Evolutionary conservation across 37 sponge, comb jelly and placozoan species (phyloP).

Genomic region (Cliona cf. orientalis): DNA sequence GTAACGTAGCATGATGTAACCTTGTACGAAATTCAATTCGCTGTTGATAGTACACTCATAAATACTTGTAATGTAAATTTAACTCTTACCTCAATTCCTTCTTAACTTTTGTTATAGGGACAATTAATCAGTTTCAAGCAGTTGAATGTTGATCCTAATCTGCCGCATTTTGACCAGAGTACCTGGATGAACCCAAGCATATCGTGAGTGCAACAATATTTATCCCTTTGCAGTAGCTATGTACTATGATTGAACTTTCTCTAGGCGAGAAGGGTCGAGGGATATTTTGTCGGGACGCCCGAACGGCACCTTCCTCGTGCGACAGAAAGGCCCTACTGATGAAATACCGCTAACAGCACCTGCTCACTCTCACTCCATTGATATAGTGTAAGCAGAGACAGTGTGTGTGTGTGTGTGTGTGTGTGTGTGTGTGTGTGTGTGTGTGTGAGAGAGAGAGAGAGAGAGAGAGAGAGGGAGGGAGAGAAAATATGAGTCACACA

Average conservation of each 20-base stretch:
- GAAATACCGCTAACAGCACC: constrained; percentile 6
- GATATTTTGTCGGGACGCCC: constrained; percentile 38
- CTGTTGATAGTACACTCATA: too few relatives aligned
- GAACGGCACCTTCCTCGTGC: constrained; percentile 80
- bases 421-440: not conserved
- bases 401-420: constrained; percentile 4
- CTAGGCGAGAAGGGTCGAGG: constrained; percentile 58
- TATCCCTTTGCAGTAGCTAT: not conserved
- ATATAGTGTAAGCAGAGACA: constrained; percentile 76
- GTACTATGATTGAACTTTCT: not conserved
- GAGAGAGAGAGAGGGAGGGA: too few relatives aligned
- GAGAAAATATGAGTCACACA: too few relatives aligned
- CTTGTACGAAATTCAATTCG: too few relatives aligned
- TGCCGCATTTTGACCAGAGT: constrained; percentile 58
- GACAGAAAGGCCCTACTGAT: constrained; percentile 57
- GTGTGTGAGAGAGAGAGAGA: not conserved
- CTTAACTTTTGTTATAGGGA: constrained; percentile 6
- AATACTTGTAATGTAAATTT: not conserved
- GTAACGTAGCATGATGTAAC: too few relatives aligned
- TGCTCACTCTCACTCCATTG: constrained; percentile 73
- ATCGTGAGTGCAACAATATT: constrained; percentile 13
- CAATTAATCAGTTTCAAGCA: constrained; percentile 42
- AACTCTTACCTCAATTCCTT: not conserved
- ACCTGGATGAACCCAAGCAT: constrained; percentile 65
- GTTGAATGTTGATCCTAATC: constrained; percentile 11